Conservation (phyloP, 2,113 vertebrate genomes). For the Galeopterus variegatus region DNA sequence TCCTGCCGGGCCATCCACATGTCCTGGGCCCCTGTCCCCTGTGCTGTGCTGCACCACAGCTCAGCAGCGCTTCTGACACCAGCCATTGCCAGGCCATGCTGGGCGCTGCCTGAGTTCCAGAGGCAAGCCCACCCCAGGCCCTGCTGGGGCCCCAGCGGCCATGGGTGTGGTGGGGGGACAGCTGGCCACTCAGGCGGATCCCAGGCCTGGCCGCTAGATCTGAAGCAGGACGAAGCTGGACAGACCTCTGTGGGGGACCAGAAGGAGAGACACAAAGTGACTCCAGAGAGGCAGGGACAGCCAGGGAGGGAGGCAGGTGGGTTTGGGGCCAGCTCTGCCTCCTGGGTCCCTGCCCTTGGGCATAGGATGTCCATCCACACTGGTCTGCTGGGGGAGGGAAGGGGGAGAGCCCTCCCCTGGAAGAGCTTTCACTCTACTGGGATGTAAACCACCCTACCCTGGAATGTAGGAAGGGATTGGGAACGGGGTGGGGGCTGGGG, state of each 20-base stretch:
- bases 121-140: not conserved
- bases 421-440: not conserved
- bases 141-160: not conserved
- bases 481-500: not conserved
- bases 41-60: fast-evolving
- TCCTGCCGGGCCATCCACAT: too few species aligned
- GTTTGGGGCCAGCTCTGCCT: not conserved
- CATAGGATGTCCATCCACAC: not conserved
- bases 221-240: not conserved
- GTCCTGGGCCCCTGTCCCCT: not conserved
- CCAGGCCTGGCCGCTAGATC: not conserved
- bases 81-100: not conserved
- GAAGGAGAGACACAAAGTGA: not conserved
- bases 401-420: too few species aligned
- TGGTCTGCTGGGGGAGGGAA: too few species aligned
- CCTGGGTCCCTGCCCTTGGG: not conserved
- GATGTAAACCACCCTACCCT: too few species aligned
- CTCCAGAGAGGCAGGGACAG: not conserved
- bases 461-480: not conserved
- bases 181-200: not conserved
- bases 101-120: not conserved
- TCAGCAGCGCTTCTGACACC: not conserved
- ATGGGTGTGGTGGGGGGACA: not conserved
- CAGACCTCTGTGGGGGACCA: not conserved
- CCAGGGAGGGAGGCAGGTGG: too few species aligned